A percentile compares a stretch with the other conserved stretches of the same genome.
phyloP scores from a whole-genome alignment of 1,140 invertebrate genomes.

The Sinonovacula constricta region DNA sequence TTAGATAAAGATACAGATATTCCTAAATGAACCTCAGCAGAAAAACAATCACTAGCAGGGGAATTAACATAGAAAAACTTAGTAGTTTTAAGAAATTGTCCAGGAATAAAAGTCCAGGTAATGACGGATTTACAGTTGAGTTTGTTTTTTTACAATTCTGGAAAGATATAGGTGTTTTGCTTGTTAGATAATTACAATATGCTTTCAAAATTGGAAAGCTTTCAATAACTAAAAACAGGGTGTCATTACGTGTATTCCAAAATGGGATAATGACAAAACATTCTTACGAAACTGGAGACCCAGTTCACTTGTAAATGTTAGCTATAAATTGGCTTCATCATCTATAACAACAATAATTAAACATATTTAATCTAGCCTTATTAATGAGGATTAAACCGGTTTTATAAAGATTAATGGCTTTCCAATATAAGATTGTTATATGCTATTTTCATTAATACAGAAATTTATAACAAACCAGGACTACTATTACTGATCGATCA shows the following conservation, averaged over 20 bases:
- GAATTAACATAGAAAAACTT: slow-evolving; percentile 14
- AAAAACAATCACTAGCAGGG: slow-evolving; percentile 5
- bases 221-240: slow-evolving; percentile 6
- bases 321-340: too few relatives aligned
- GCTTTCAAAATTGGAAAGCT: background rate
- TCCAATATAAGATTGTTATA: too few relatives aligned
- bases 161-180: background rate
- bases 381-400: too few relatives aligned
- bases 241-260: slow-evolving; percentile 24
- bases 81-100: slow-evolving; percentile 7
- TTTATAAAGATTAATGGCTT: too few relatives aligned
- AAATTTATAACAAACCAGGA: too few relatives aligned
- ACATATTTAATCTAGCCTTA: too few relatives aligned
- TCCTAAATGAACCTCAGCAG: slow-evolving; percentile 2
- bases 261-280: slow-evolving; percentile 8
- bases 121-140: slow-evolving; percentile 13
- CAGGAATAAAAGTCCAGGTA: slow-evolving; percentile 12
- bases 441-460: too few relatives aligned
- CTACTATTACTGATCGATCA: slow-evolving; percentile 37
- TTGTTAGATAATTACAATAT: slow-evolving; percentile 13
- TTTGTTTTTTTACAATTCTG: slow-evolving; percentile 4
- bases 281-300: slow-evolving; percentile 32
- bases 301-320: too few relatives aligned
- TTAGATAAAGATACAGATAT: slow-evolving; percentile 12
- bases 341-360: too few relatives aligned